Conservation (phyloP, 2,888 invertebrate genomes). For the Tetragnatha montana region DNA sequence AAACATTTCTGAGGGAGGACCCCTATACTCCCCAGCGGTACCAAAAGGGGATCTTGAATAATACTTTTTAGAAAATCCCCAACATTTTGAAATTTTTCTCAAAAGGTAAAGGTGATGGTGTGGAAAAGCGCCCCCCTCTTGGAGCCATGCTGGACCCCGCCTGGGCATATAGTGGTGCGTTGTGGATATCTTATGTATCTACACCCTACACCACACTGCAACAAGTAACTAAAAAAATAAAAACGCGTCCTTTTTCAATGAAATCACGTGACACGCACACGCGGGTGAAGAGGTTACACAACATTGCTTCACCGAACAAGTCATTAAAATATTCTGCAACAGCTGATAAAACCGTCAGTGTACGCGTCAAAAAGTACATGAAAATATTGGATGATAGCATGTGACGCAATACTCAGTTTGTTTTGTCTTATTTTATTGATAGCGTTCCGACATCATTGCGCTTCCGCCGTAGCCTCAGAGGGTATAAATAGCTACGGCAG, state of each 20-base stretch:
- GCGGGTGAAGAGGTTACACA: background rate
- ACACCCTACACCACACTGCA: too few relatives aligned
- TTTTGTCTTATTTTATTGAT: slow-evolving; percentile 1
- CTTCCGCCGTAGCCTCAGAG: background rate
- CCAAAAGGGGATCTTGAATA: too few relatives aligned
- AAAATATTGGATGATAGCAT: slow-evolving; percentile 22
- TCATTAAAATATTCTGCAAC: background rate
- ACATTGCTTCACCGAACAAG: background rate
- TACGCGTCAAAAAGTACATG: background rate
- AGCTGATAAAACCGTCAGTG: background rate
- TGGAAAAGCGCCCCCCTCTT: too few relatives aligned
- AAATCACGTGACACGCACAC: background rate
- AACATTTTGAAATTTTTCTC: too few relatives aligned
- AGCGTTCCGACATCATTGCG: background rate
- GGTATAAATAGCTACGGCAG: slow-evolving; percentile 43
- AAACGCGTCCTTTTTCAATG: background rate
- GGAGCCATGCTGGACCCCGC: too few relatives aligned
- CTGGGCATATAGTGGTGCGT: too few relatives aligned
- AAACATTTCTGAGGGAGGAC: too few relatives aligned
- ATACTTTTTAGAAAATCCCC: too few relatives aligned
- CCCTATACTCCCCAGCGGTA: too few relatives aligned
- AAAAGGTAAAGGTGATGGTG: too few relatives aligned
- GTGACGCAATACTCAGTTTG: background rate
- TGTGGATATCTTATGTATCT: too few relatives aligned
- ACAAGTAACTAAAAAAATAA: background rate